These are phyloP conservation scores for Macrophya alboannulata DNA, from an alignment of 2,888 invertebrate species.

Conservation along the genomic window DNA sequence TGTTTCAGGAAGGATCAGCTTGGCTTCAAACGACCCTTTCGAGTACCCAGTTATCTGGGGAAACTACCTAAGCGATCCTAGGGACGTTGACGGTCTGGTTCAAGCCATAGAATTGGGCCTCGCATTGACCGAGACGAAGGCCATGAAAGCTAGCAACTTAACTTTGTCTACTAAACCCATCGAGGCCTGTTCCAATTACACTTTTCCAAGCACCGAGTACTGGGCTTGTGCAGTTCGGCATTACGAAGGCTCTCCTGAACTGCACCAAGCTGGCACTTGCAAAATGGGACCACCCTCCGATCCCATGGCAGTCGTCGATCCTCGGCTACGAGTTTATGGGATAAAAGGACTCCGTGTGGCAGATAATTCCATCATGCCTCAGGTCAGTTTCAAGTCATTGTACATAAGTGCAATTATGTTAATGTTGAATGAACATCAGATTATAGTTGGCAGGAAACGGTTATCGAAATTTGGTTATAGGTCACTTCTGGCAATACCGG, in stretches of 20 bases:
- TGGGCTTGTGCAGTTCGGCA: conserved; percentile 87
- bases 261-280: conserved; percentile 90
- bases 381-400: conserved; percentile 66
- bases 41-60: conserved; percentile 88
- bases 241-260: conserved; percentile 87
- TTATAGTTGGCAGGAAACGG: too few species aligned
- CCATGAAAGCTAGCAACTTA: conserved; percentile 69
- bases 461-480: conserved; percentile 64
- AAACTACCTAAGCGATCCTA: conserved; percentile 87
- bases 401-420: too few species aligned
- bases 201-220: conserved; percentile 83
- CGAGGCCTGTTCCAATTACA: conserved; percentile 63
- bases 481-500: conserved; percentile 82
- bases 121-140: conserved; percentile 82
- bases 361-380: conserved; percentile 74
- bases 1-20: conserved; percentile 80
- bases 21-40: conserved; percentile 74
- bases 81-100: conserved; percentile 84
- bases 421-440: conserved; percentile 62
- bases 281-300: conserved; percentile 88
- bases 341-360: too few species aligned
- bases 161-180: conserved; percentile 54
- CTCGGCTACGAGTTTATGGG: too few species aligned
- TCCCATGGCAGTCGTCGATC: too few species aligned
- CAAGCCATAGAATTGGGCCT: conserved; percentile 84